phyloP scores from a whole-genome alignment of 1,140 invertebrate genomes.

The Zaprionus inermis region DNA sequence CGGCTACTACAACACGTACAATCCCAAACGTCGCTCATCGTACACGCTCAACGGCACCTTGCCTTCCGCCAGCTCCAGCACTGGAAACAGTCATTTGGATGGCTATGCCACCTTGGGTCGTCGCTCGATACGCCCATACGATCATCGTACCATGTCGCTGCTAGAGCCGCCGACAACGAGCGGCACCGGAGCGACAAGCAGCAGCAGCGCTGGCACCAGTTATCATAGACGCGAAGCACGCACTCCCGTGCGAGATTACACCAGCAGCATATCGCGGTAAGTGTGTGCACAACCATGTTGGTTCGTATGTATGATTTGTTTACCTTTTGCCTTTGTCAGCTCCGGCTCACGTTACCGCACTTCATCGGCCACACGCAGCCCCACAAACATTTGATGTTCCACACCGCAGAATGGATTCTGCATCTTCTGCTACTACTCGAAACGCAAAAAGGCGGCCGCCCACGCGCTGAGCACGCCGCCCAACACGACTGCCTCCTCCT shows the following conservation, averaged over 20 bases:
- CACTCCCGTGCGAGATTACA: conserved; percentile 74
- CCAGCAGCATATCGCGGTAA: conserved; percentile 76
- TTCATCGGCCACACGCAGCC: conserved; percentile 78
- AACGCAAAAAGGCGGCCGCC: conserved; percentile 57
- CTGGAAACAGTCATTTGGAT: conserved; percentile 58
- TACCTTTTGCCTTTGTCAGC: conserved; percentile 30
- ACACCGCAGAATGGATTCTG: conserved; percentile 84
- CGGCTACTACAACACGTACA: conserved; percentile 79
- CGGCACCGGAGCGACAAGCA: conserved; percentile 21
- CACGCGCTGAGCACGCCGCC: conserved; percentile 45
- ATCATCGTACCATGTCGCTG: conserved; percentile 80
- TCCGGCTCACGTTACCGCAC: conserved; percentile 78
- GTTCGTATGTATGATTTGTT: background rate
- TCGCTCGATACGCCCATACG: conserved; percentile 70
- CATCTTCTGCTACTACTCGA: conserved; percentile 83
- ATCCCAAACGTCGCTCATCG: conserved; percentile 79
- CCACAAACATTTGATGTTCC: conserved; percentile 84
- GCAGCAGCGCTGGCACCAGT: conserved; percentile 36
- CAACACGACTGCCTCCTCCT: conserved; percentile 70
- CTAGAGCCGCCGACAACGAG: conserved; percentile 63
- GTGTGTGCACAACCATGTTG: background rate
- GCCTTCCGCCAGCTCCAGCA: conserved; percentile 45
- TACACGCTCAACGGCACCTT: conserved; percentile 73
- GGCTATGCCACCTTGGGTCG: conserved; percentile 81
- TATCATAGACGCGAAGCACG: conserved; percentile 67